phyloP scores from a whole-genome alignment of 2,113 vertebrate species.

The Mus pahari region DNA sequence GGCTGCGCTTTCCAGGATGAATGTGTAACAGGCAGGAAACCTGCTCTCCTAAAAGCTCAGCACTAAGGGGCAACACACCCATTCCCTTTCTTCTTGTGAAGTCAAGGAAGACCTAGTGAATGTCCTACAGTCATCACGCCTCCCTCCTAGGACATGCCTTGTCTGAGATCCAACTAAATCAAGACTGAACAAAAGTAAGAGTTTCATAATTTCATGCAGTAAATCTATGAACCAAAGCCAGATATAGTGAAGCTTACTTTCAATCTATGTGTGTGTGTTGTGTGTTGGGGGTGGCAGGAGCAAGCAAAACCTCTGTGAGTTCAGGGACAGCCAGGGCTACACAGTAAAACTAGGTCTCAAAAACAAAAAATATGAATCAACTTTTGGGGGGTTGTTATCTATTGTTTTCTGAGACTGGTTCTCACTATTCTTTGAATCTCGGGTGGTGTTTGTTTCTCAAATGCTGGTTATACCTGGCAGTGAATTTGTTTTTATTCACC shows the following conservation, averaged over 20 bases:
- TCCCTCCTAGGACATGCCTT: not conserved
- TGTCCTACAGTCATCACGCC: not conserved
- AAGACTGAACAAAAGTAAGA: conserved; percentile 22
- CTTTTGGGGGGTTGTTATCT: not conserved
- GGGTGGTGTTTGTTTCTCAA: not conserved
- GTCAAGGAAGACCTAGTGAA: not conserved
- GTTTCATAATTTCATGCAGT: not conserved
- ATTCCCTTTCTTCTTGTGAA: too few relatives aligned
- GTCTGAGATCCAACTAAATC: not conserved
- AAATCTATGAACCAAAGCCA: not conserved
- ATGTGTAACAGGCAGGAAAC: not conserved
- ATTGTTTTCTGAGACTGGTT: not conserved
- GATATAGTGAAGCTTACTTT: not conserved
- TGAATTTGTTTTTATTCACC: not conserved
- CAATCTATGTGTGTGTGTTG: not conserved
- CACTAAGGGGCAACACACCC: not conserved
- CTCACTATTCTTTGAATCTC: not conserved
- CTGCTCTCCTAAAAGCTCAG: not conserved
- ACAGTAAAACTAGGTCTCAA: not conserved
- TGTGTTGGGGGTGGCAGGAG: too few relatives aligned
- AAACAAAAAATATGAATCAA: not conserved
- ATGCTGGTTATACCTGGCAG: not conserved
- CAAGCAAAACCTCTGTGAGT: not conserved
- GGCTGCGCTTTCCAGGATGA: not conserved
- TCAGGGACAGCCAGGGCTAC: not conserved